Evolutionary conservation across 2,888 invertebrate genomes (phyloP), one percentile per base, ranked within the genome.

Genomic region (Odontomyia ornata): DNA sequence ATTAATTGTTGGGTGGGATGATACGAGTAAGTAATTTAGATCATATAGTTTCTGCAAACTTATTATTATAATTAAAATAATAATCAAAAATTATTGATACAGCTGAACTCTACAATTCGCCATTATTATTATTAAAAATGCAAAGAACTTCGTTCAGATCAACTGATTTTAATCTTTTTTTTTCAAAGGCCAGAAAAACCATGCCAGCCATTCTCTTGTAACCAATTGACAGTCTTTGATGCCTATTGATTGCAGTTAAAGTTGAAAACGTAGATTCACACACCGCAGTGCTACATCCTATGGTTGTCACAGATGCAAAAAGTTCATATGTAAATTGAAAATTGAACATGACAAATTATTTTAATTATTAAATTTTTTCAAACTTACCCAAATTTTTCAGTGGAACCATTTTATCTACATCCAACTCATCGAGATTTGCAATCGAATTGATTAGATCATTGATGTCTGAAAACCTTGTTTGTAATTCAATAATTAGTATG

Each of bases 181-280:
- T 52, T 52, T 9, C 5, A 52, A 52, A 52, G 81, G 81, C 7
- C 36, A 79, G 27, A 79, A 81, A 80, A 77, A 80, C 78, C 78
- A 80, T 79, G 75, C 78, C 78, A 75, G 79, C 78, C 79, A 80
- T 81, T 80, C 78, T 80, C 73, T 80, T 79, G 79, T 80, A 79
- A 80, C 79, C 77, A 78, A 79, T 79, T 79, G 77, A 80, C 77
- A 80, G 64, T 78, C 79, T 80, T 76, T 80, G 80, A 80, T 80
- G 80, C 77, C 77, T 80, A 79, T 79, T 80, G 77, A 80, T 79
- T 79, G 80, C 80, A 79, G 80, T 80, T 76, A 80, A 80, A 65
- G 78, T 80, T 79, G 79, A 79, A 77, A 79, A 79, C 27, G 77
- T 79, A 77, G 79, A 79, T 77, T 79, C 77, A 67, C 75, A 25